Base-by-base conservation (phyloP, 2,888 invertebrate species). In the Leucania comma region DNA sequence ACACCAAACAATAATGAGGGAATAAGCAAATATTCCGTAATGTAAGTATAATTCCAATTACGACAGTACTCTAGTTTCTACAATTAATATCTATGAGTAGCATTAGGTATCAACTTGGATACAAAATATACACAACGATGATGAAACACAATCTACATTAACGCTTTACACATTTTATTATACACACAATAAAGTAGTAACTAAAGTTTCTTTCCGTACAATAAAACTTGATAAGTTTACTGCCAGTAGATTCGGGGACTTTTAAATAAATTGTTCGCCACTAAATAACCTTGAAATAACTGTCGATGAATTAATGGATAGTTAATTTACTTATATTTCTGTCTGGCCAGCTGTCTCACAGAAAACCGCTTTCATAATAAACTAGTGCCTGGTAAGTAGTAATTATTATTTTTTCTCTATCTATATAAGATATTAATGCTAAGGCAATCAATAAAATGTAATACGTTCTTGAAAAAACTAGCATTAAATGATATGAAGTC, bases 51-150 rank as follows among this genome's bases (percentile, higher is more conserved):
- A 29, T 56, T 56, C 12, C 24, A 57, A 62, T 38, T 50, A 38
- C 24, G 29, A n/a, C 3, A 10, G 26, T 32, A 48, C 38, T 50
- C 51, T 53, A 58, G 57, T 62, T 70, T 35, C 29, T 50, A 48
- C 53, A 54, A 50, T 50, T 14, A 66, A 54, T 50, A n/a, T n/a
- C n/a, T n/a, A 32, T 24, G n/a, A 65, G 48, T 35, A 46, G 42
- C 35, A 38, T 42, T 60, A 50, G 9, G 26, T 61, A 65, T 64
- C 60, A 64, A 29, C n/a, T 14, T 24, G 6, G 6, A 24, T 22
- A 63, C 48, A 58, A 38, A 56, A 57, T 61, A 57, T 65, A 65
- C 65, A 75, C 64, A 65, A 42, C 20, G 17, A 61, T 61, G 60
- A 78, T 61, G 60, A 58, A 73, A 65, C n/a, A 48, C 58, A 35